phyloP scores from a whole-genome alignment of 1,140 invertebrate species.

The Zelostemma sp. region DNA sequence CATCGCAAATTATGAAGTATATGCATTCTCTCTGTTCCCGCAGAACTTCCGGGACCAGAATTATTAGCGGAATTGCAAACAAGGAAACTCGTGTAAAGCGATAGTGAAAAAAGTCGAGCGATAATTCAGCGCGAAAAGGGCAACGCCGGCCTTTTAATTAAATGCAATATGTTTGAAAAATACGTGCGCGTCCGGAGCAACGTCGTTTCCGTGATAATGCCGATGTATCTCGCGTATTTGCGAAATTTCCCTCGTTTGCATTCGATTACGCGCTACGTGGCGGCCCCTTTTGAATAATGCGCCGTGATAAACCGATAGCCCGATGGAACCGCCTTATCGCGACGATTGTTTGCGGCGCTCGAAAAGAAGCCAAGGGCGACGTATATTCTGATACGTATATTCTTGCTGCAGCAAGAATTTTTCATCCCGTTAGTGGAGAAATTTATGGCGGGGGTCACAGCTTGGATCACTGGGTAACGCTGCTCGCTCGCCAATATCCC shows the following conservation, averaged over 20 bases:
- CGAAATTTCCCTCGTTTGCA: constrained; percentile 41
- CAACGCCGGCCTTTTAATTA: constrained; percentile 18
- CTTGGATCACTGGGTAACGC: constrained; percentile 54
- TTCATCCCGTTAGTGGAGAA: constrained; percentile 46
- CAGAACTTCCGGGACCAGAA: constrained; percentile 8
- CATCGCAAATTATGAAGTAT: constrained; percentile 31
- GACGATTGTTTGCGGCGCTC: constrained; percentile 23
- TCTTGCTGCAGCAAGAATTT: constrained; percentile 39
- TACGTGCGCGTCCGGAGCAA: constrained; percentile 17
- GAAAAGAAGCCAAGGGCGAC: neutral
- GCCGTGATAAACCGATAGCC: constrained; percentile 41
- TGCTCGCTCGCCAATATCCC: constrained; percentile 48
- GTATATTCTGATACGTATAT: too few species aligned
- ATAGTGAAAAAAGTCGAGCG: constrained; percentile 1
- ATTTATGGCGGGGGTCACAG: constrained; percentile 54
- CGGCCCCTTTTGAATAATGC: constrained; percentile 45
- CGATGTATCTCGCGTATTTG: constrained; percentile 35
- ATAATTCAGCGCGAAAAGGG: neutral
- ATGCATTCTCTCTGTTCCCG: constrained; percentile 1
- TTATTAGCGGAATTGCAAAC: neutral
- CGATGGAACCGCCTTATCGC: constrained; percentile 29
- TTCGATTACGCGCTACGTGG: constrained; percentile 30
- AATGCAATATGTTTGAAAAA: constrained; percentile 35
- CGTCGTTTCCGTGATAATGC: constrained; percentile 35
- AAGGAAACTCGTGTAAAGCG: neutral